Base-by-base conservation (phyloP, 2,888 invertebrate genomes). In the Leptinotarsa rubiginosa region DNA sequence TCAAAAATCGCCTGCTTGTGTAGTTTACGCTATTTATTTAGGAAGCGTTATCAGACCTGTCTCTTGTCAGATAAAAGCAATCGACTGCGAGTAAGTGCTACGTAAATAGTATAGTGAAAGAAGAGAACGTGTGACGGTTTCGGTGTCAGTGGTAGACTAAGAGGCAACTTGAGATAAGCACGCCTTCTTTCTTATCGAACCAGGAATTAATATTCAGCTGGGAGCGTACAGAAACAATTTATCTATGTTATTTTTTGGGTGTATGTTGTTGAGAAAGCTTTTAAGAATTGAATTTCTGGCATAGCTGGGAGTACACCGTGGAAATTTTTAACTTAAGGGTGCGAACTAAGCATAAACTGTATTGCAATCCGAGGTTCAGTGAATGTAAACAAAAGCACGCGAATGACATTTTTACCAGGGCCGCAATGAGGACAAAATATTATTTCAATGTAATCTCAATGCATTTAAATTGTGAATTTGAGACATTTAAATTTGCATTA, bases 51-150 rank as follows among this genome's bases (percentile, higher is more conserved):
- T 77, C 77, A 73, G 74, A 70, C 70, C 77, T 77, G 77, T 68
- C 74, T 75, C 67, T 68, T 77, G 74, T 77, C 74, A 77, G 74
- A 77, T 77, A 73, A 75, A 72, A 70, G 77, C 75, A 73, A 75
- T 77, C 69, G 75, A 70, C 74, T 75, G 66, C 66, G 69, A 73
- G 71, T 73, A 65, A 77, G 73, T 71, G 75, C 56, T 71, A 72
- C 75, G 73, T 75, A 77, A 75, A 77, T 77, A 75, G 77, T 75
- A 75, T 77, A 77, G 75, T 75, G 68, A 70, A 77, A 77, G 64
- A 20, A 62, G 64, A 66, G 68, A 69, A 69, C 67, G 69, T 73
- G 73, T 71, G 73, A 69, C 72, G 68, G 59, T 56, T 70, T 66
- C 70, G 47, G 65, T 65, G 70, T 59, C 72, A 47, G 52, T 64